Evolutionary conservation across 2,113 vertebrate species (phyloP).

Genomic region (Zapornia atra): DNA sequence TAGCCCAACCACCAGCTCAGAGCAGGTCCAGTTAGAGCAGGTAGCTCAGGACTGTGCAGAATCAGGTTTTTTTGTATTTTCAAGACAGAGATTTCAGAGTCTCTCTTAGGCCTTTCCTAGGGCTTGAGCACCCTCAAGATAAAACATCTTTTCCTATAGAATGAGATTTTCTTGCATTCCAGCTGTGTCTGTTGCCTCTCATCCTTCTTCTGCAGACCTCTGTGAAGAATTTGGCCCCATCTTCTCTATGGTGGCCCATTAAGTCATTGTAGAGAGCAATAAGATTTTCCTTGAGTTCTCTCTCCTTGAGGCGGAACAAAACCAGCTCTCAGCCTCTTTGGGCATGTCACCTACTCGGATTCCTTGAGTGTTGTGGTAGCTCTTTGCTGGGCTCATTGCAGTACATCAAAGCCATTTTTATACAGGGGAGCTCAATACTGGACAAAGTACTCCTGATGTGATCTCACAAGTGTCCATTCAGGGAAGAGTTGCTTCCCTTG

Average conservation of each 20-base stretch:
- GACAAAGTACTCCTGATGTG: not conserved
- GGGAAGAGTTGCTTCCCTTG: not conserved
- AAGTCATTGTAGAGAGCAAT: not conserved
- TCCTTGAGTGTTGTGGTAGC: not conserved
- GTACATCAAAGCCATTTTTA: not conserved
- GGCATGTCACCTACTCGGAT: not conserved
- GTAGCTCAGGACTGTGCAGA: not conserved
- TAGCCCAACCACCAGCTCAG: not conserved
- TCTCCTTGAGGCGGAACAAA: not conserved
- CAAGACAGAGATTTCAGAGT: not conserved
- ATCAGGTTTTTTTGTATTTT: not conserved
- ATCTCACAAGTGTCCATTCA: not conserved
- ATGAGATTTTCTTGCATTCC: not conserved
- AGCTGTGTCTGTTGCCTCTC: not conserved
- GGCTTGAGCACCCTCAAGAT: not conserved
- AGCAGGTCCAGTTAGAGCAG: not conserved
- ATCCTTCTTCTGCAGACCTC: not conserved
- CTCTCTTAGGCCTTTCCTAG: not conserved
- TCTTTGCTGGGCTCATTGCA: not conserved
- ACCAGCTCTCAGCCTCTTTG: not conserved
- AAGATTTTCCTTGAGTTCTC: not conserved
- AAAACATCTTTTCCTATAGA: not conserved
- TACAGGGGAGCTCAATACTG: not conserved
- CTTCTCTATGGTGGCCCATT: not conserved
- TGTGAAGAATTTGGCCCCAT: not conserved